Percentiles rank a stretch among this genome's conserved stretches.
These are phyloP conservation scores for Aphelenchoides fujianensis DNA, from an alignment of 1,140 invertebrate genomes.

Conservation along the genomic window DNA sequence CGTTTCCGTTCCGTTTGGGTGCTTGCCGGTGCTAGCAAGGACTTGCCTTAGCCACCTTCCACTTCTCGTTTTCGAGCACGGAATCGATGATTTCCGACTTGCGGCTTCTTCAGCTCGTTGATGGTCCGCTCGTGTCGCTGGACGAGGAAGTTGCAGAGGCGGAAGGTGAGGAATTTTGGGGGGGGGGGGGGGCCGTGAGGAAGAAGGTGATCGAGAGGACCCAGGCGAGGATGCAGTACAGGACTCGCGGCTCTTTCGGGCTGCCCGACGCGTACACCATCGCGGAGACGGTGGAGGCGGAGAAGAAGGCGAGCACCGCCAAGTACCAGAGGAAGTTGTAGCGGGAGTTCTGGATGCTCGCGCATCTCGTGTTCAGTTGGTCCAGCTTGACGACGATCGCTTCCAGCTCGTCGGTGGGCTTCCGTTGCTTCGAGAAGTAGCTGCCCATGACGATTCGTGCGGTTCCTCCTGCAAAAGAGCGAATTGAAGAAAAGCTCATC, in stretches of 20 bases:
- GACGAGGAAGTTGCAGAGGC: conserved; percentile 33
- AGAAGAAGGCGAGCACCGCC: neutral
- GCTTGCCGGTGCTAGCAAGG: conserved; percentile 76
- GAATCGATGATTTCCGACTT: conserved; percentile 87
- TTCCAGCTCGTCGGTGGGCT: conserved; percentile 42
- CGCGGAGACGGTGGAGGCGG: neutral
- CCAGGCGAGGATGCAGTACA: conserved; percentile 4
- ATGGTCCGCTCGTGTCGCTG: conserved; percentile 67
- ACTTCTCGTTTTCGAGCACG: conserved; percentile 94
- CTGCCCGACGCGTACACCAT: conserved; percentile 7
- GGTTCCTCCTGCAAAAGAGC: too few relatives aligned
- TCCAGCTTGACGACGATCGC: conserved; percentile 37
- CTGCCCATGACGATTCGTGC: conserved; percentile 40
- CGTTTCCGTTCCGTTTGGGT: conserved; percentile 11
- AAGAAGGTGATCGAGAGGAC: neutral
- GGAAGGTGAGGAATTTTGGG: conserved; percentile 23
- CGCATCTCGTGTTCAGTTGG: conserved; percentile 27
- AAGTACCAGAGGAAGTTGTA: conserved; percentile 19
- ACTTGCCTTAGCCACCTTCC: conserved; percentile 91
- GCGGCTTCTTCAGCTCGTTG: conserved; percentile 71
- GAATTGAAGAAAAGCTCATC: too few relatives aligned
- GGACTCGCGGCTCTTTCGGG: neutral
- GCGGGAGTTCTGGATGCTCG: neutral
- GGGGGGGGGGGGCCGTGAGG: too few relatives aligned
- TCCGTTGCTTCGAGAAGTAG: conserved; percentile 25